These are phyloP conservation scores for Lota lota DNA, from an alignment of 2,113 vertebrate genomes.

Conservation along the genomic window DNA sequence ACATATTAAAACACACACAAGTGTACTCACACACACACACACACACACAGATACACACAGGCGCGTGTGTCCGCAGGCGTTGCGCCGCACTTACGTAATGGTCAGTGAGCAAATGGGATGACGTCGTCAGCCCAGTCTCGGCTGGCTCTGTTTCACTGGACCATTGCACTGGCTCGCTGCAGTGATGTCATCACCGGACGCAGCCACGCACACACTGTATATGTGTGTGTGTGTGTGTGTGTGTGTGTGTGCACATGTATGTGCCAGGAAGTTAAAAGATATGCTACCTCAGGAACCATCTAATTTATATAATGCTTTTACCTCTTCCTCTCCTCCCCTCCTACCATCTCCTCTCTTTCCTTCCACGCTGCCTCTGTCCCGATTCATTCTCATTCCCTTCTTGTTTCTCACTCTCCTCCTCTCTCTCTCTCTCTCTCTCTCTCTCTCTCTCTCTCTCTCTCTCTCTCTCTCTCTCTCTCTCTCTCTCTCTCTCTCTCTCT, in stretches of 20 bases:
- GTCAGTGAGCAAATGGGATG: conserved; percentile 66
- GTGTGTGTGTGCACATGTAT: conserved; percentile 22
- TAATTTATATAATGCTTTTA: conserved; percentile 47
- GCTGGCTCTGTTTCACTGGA: conserved; percentile 26
- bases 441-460: too few species aligned
- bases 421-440: too few species aligned
- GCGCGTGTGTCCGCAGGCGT: conserved; percentile 45
- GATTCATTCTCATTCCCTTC: too few species aligned
- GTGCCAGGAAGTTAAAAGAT: conserved; percentile 32
- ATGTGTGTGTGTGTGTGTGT: conserved; percentile 25
- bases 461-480: too few species aligned
- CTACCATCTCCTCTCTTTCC: too few species aligned
- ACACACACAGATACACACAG: conserved; percentile 19
- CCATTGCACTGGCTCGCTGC: conserved; percentile 56
- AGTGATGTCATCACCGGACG: conserved; percentile 65
- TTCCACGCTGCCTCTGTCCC: too few species aligned
- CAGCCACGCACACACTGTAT: conserved; percentile 35
- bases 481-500: too few species aligned
- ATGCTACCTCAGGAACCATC: conserved; percentile 36
- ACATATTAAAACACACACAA: conserved; percentile 31
- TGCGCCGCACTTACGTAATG: conserved; percentile 63
- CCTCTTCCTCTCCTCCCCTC: conserved; percentile 15
- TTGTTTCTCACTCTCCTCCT: too few species aligned
- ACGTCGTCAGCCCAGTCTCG: conserved; percentile 55
- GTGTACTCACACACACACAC: conserved; percentile 11